Evolutionary conservation across 2,888 invertebrate genomes (phyloP), one percentile per base, ranked within the genome.

Genomic region (Amphipoea lucens): DNA sequence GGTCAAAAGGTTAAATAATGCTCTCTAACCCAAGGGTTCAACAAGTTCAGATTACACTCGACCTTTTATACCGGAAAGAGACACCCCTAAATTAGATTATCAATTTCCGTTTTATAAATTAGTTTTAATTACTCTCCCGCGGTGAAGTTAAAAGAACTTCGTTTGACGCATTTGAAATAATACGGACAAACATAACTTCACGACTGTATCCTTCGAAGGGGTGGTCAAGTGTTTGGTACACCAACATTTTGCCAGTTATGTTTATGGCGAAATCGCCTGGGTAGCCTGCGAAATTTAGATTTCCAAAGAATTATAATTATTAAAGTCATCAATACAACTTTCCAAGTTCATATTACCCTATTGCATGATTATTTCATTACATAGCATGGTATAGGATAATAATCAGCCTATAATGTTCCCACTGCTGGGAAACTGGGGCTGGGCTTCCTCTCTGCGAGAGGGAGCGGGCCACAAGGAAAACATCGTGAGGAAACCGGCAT

Each of bases 61-160:
- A 79, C 73, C 79, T 86, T 36, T 51, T 62, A 42, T 0, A 86
- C 86, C 74, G 84, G 84, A 86, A 75, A 70, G n/a, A 6, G 66
- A 63, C 73, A 90, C 86, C 87, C 87, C 78, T 74, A 71, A 20
- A 87, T 81, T 78, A 81, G 65, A 87, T 86, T 76, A 87, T 70
- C 60, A 66, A 73, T 76, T 78, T 78, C 87, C 79, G 83, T 69
- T 87, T 67, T 62, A 45, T 71, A 57, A 67, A 36, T 51, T 20
- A 65, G 73, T 65, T 78, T 68, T 86, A 86, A 84, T 84, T 84
- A 79, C 67, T 75, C 76, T 12, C 20, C n/a, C 29, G 60, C 54
- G 23, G 70, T 14, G 54, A n/a, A 42, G 51, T 65, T 57, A 51
- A 48, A 40, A 14, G 20, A 62, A 63, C 51, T 48, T 66, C 9